Evolutionary conservation across 2,888 invertebrate species (phyloP).

Genomic region (Iphiclides podalirius): DNA sequence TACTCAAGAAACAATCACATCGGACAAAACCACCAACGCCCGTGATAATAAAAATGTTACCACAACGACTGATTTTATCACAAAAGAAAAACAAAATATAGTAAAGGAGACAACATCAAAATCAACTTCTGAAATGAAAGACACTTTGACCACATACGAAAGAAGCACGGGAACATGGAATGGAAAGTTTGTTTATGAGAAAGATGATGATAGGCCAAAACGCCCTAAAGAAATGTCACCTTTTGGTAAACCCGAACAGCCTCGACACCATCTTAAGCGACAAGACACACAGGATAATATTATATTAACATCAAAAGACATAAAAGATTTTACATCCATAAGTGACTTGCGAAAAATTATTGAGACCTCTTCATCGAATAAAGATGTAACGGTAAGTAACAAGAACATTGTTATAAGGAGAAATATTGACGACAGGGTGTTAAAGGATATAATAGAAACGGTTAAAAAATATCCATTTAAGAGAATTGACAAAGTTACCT

Average conservation of each 20-base stretch:
- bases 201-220: slow-evolving; percentile 64
- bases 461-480: slow-evolving; percentile 75
- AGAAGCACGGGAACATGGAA: slow-evolving; percentile 79
- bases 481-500: slow-evolving; percentile 74
- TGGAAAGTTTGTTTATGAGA: slow-evolving; percentile 78
- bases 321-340: slow-evolving; percentile 73
- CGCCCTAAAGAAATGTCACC: slow-evolving; percentile 67
- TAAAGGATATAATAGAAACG: slow-evolving; percentile 73
- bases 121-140: slow-evolving; percentile 57
- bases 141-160: slow-evolving; percentile 66
- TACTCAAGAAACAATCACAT: slow-evolving; percentile 44
- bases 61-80: slow-evolving; percentile 59
- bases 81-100: slow-evolving; percentile 70
- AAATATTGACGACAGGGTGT: slow-evolving; percentile 66
- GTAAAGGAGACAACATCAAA: slow-evolving; percentile 61
- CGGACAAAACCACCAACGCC: slow-evolving; percentile 45
- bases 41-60: slow-evolving; percentile 51
- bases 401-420: slow-evolving; percentile 72
- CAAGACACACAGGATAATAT: slow-evolving; percentile 75
- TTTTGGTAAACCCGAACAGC: slow-evolving; percentile 63
- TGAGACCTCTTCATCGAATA: slow-evolving; percentile 62
- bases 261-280: slow-evolving; percentile 65
- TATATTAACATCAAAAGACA: slow-evolving; percentile 69
- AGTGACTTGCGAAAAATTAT: slow-evolving; percentile 71
- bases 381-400: slow-evolving; percentile 69